These are phyloP conservation scores for Brachionus paranguensis DNA, from an alignment of 1,140 invertebrate species.

Conservation along the genomic window DNA sequence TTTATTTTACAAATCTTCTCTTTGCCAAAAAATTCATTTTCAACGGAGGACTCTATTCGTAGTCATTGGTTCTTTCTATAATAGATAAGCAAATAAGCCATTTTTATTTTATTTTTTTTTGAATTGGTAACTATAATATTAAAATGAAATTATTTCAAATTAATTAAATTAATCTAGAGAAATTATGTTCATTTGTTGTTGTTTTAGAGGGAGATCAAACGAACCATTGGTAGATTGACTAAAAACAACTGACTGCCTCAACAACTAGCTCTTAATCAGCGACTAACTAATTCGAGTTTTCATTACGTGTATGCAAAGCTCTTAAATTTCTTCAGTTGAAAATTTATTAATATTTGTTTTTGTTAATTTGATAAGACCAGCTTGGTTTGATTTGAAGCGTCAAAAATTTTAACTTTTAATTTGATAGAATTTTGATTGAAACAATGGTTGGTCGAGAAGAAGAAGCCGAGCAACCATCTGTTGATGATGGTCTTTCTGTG, in stretches of 20 bases:
- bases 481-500: background rate
- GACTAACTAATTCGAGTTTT: background rate
- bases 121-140: slow-evolving; percentile 8
- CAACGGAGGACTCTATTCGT: background rate
- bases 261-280: background rate
- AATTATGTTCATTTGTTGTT: slow-evolving; percentile 21
- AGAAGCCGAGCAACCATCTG: background rate
- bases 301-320: background rate
- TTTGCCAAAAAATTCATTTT: background rate
- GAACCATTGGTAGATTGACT: background rate
- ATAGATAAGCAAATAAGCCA: background rate
- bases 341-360: background rate
- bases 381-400: background rate
- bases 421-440: background rate
- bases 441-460: slow-evolving; percentile 8
- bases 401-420: background rate
- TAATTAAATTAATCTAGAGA: slow-evolving; percentile 27
- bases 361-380: background rate
- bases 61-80: background rate
- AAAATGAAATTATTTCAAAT: slow-evolving; percentile 20
- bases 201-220: background rate
- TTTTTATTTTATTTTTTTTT: slow-evolving; percentile 25
- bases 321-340: background rate
- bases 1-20: background rate
- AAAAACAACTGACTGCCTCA: background rate